Base-by-base conservation (phyloP, 2,113 vertebrate species). In the Spea multiplicata region DNA sequence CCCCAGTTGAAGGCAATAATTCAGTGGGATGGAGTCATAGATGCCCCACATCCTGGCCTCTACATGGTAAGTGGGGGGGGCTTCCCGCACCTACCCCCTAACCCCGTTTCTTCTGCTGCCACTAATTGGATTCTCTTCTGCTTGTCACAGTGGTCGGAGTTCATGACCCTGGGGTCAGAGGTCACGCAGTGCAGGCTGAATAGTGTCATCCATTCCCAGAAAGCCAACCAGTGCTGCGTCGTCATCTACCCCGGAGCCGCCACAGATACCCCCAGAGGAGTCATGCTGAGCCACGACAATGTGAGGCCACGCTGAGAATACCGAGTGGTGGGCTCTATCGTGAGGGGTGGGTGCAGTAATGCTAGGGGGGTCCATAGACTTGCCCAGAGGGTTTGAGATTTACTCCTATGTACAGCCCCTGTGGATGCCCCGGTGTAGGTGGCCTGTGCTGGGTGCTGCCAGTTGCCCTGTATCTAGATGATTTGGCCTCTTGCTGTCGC, bases 261-360 rank as follows among this genome's bases (percentile, higher is more conserved):
- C 55, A 93, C 93, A 6, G 91, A 91, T 5, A 84, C 85, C 65
- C 89, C 91, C 0, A 93, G 93, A 89, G 93, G 90, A 17, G 92
- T 90, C 78, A 93, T 94, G 93, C 76, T 94, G 84, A 94, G 93
- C 82, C 93, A 94, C 9, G 93, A 94, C 75, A 94, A 94, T 59
- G 93, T 94, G 78, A 91, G 87, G 12, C 13, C 61, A 6, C 7
- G 4, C 4, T 59, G 10, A 30, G 55, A 12, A 59, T 13, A 53
- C 6, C 6, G 4, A 1, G 14, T 59, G 55, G 55, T 2, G 55
- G 10, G 55, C 55, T 59, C 14, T 30, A 30, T 30, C 30, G 30
- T 30, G 30, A 30, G 30, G 30, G 30, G 30, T n/a, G 30, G 30
- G 30, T 30, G 30, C 30, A 30, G 30, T 30, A 30, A 30, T 2